phyloP scores from a whole-genome alignment of 2,797 vertebrate species.

The Gymnoscopelus braueri region DNA sequence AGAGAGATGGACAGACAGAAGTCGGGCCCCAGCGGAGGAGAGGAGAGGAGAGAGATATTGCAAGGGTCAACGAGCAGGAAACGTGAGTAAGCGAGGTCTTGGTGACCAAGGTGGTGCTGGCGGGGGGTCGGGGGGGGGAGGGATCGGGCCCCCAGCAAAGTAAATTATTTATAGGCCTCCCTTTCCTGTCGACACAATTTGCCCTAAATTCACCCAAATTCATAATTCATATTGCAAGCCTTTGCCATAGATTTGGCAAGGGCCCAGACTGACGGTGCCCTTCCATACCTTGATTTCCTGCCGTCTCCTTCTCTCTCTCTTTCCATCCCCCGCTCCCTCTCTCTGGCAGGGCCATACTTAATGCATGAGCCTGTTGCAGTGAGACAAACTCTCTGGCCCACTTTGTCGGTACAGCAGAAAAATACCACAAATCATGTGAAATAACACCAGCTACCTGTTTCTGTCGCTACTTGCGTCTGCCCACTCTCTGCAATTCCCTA shows the following conservation, averaged over 20 bases:
- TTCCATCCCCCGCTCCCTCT: conserved; percentile 27
- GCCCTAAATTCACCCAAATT: conserved; percentile 83
- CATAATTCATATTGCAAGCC: conserved; percentile 79
- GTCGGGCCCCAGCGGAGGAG: conserved; percentile 24
- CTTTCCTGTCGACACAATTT: conserved; percentile 79
- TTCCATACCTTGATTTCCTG: conserved; percentile 59
- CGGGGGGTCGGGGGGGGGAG: conserved; percentile 46
- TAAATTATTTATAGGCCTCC: conserved; percentile 84
- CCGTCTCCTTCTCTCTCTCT: conserved; percentile 48
- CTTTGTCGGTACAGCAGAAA: conserved; percentile 61
- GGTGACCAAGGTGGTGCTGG: conserved; percentile 64
- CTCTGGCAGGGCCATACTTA: conserved; percentile 67
- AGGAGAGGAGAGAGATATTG: conserved; percentile 36
- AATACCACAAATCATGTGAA: conserved; percentile 67
- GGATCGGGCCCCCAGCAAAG: conserved; percentile 69
- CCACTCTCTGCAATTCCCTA: conserved; percentile 18
- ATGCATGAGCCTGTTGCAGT: conserved; percentile 80
- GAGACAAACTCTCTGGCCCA: conserved; percentile 65
- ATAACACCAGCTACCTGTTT: conserved; percentile 55
- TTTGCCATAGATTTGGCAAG: conserved; percentile 53
- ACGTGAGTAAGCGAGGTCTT: conserved; percentile 39
- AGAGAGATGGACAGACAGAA: conserved; percentile 39
- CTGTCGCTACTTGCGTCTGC: background rate
- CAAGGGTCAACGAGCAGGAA: conserved; percentile 60
- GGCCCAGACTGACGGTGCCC: conserved; percentile 56